These are phyloP conservation scores for Lepus townsendii DNA, from an alignment of 2,797 vertebrate genomes.

Conservation along the genomic window DNA sequence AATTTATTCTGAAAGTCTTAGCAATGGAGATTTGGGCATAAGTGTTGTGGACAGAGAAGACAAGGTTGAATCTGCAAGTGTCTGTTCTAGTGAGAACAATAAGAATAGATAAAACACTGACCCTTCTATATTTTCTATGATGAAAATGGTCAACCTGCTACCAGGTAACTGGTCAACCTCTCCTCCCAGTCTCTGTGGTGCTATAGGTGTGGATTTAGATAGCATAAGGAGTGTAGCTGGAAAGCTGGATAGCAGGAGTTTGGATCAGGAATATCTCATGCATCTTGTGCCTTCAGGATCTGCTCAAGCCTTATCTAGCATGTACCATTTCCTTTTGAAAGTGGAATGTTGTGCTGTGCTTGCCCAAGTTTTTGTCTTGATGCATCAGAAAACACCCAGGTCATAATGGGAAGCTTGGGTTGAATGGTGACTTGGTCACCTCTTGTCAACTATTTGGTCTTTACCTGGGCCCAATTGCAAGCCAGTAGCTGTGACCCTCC, in stretches of 20 bases:
- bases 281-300: background rate
- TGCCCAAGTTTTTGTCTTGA: background rate
- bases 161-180: background rate
- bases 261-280: background rate
- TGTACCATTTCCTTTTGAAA: background rate
- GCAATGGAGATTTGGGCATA: background rate
- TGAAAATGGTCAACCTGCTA: background rate
- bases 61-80: background rate
- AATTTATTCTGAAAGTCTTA: background rate
- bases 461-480: background rate
- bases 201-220: background rate
- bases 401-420: background rate
- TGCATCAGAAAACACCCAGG: background rate
- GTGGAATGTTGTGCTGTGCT: background rate
- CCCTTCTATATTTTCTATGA: background rate
- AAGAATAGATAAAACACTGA: background rate
- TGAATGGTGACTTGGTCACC: background rate
- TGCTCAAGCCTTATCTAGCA: background rate
- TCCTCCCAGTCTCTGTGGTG: background rate
- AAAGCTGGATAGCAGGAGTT: background rate
- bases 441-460: background rate
- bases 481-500: background rate
- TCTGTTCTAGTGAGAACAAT: background rate
- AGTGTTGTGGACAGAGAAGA: background rate
- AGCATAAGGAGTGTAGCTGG: background rate